Evolutionary conservation across 2,888 invertebrate genomes (phyloP).

Genomic region (Pristionchus arcanus): DNA sequence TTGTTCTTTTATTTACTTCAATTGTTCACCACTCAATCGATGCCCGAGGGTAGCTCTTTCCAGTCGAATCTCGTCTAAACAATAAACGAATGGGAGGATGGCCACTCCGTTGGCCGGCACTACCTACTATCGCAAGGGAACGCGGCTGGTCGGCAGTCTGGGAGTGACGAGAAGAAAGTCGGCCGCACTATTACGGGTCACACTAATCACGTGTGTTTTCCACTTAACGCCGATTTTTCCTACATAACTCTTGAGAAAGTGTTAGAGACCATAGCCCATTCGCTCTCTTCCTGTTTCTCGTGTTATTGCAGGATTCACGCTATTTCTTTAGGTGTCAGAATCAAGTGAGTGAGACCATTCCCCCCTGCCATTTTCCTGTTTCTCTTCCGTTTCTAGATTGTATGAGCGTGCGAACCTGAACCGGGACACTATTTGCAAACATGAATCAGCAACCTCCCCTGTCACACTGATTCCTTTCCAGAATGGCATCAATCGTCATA

Average conservation of each 20-base stretch:
- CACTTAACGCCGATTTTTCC: no score
- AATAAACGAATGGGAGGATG: conserved; percentile 40
- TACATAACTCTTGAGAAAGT: neutral
- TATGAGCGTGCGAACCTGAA: neutral
- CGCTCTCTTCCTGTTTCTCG: neutral
- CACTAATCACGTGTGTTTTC: neutral
- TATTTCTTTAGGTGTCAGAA: neutral
- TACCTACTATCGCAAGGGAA: conserved; percentile 5
- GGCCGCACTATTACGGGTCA: neutral
- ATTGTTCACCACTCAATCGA: neutral
- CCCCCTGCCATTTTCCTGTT: neutral
- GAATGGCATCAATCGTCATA: neutral
- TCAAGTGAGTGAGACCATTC: neutral
- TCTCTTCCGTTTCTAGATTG: neutral
- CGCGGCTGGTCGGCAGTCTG: neutral
- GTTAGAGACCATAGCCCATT: neutral
- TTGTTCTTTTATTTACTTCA: neutral
- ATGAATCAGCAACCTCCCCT: neutral
- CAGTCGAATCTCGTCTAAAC: neutral
- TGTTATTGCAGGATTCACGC: neutral
- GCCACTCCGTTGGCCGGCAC: neutral
- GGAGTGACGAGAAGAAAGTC: neutral
- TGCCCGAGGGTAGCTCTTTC: neutral
- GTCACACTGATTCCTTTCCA: neutral
- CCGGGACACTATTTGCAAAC: neutral